Percentiles rank a stretch among this genome's conserved stretches.
These are phyloP conservation scores for Scalopus aquaticus DNA, from an alignment of 2,113 vertebrate genomes.

Conservation along the genomic window DNA sequence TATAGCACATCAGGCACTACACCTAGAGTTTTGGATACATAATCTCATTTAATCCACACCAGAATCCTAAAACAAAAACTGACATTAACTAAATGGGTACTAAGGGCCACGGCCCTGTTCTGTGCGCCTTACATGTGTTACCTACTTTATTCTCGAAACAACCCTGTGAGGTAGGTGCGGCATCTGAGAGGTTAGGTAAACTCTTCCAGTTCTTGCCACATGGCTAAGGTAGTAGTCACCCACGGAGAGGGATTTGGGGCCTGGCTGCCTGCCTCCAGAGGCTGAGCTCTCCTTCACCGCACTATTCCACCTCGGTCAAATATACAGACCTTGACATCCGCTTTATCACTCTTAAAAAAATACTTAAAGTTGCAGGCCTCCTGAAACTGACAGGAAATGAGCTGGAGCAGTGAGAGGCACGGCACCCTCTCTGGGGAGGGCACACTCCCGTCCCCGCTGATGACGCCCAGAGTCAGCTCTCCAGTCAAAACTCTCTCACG, in stretches of 20 bases:
- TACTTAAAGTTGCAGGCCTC: background rate
- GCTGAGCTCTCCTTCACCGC: background rate
- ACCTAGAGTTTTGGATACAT: background rate
- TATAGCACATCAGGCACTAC: background rate
- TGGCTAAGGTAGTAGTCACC: background rate
- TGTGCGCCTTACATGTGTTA: background rate
- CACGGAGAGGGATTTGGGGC: background rate
- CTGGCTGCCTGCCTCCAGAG: background rate
- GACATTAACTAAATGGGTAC: background rate
- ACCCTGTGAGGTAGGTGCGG: background rate
- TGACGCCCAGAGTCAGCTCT: background rate
- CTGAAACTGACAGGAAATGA: background rate
- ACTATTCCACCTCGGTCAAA: background rate
- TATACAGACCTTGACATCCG: background rate
- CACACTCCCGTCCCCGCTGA: background rate
- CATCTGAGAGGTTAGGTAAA: background rate
- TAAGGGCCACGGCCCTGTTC: background rate
- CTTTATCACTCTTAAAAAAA: background rate
- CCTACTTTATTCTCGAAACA: background rate
- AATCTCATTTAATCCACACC: constrained; percentile 11
- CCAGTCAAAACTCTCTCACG: background rate
- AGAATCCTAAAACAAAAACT: constrained; percentile 33
- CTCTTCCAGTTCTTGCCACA: background rate
- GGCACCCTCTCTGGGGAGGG: background rate
- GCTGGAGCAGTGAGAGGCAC: background rate